Evolutionary conservation across 2,888 invertebrate species (phyloP), one percentile per base, ranked within the genome.

Genomic region (Rapana venosa): DNA sequence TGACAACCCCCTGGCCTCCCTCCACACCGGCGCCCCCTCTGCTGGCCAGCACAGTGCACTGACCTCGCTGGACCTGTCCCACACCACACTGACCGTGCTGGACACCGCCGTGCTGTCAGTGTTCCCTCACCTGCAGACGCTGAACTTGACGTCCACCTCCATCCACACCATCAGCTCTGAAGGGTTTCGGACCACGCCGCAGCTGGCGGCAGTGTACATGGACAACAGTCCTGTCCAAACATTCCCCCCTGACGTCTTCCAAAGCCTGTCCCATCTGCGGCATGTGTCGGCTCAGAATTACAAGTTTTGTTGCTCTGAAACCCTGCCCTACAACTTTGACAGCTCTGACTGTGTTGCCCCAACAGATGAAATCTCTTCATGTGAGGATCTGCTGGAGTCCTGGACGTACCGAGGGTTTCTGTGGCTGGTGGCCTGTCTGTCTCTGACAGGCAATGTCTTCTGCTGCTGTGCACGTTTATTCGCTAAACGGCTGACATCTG

Each of bases 361-460:
- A 22, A 83, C 26, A 83, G 81, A 83, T 26, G 81, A 83, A 83
- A 83, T 83, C 6, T 83, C 81, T 13, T 83, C 81, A 4, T 83
- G 81, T 83, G 36, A 83, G 22, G 81, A 83, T 47, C 47, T 83
- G 11, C 5, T 83, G 6, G 22, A 47, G 13, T 83, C 22, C 6
- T 36, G 81, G 47, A 47, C 26, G 8, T 79, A 79, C 79, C 32
- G 79, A 17, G 79, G 13, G 35, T 79, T 79, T 35, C 79, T 79
- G 20, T 79, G 79, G 79, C 79, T 79, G 36, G 32, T 79, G 13
- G 8, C 35, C 35, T 32, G 32, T n/a, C 32, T 79, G 79, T 79
- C 79, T 20, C 35, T 79, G n/a, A 35, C 35, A 11, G 79, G 79
- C 35, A 79, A 79, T 22, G 17, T 35, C 20, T 79, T 79, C 35